These are phyloP conservation scores for Struthio camelus DNA, from an alignment of 2,113 vertebrate species.

Conservation along the genomic window DNA sequence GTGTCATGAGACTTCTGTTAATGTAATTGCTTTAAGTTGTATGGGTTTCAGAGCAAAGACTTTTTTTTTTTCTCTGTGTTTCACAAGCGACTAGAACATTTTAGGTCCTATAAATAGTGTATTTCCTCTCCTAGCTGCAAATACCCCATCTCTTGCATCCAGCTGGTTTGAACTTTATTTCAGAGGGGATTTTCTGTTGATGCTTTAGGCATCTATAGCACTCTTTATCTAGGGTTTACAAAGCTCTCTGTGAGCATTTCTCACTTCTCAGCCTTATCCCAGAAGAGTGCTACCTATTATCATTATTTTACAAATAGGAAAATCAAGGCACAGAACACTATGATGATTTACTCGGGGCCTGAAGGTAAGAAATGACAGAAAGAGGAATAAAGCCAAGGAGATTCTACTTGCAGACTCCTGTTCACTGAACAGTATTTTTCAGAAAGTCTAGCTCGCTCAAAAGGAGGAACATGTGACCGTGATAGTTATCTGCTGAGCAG, in stretches of 20 bases:
- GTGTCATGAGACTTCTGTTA: background rate
- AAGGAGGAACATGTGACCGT: background rate
- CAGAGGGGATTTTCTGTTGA: background rate
- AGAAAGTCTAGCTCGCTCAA: background rate
- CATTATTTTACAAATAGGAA: slow-evolving; percentile 3
- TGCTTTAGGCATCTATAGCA: background rate
- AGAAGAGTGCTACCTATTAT: background rate
- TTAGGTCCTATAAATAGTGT: background rate
- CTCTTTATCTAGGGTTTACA: background rate
- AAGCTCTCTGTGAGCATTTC: background rate
- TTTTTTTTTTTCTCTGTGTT: background rate
- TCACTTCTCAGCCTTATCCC: background rate
- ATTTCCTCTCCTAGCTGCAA: background rate
- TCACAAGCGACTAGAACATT: background rate
- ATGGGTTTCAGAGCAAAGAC: background rate
- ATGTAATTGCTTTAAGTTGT: fast-evolving
- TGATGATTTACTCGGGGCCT: background rate
- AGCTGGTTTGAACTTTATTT: slow-evolving; percentile 22
- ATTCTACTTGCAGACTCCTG: background rate
- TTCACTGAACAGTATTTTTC: background rate
- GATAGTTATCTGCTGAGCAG: slow-evolving; percentile 27
- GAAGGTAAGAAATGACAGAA: background rate
- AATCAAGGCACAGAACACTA: background rate
- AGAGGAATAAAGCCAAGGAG: background rate
- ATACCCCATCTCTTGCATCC: background rate